These are phyloP conservation scores for Chionodraco myersi DNA, from an alignment of 2,113 vertebrate genomes.

Conservation along the genomic window DNA sequence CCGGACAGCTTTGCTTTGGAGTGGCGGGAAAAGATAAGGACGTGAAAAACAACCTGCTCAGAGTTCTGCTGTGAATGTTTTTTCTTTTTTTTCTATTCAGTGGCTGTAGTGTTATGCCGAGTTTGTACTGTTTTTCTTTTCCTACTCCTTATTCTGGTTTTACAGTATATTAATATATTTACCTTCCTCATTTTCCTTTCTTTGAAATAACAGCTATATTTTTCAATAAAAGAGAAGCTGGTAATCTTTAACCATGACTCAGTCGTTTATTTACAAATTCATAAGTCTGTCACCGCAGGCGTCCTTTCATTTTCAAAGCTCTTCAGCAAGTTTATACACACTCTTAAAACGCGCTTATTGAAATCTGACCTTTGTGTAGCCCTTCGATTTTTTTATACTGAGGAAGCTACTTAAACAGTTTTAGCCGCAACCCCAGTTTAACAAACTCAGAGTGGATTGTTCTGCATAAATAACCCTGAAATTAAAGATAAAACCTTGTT, in stretches of 20 bases:
- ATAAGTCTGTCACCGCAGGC: not conserved
- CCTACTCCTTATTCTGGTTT: constrained; percentile 64
- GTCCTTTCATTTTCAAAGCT: not conserved
- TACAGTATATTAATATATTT: constrained; percentile 82
- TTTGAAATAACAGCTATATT: constrained; percentile 84
- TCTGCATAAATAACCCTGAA: constrained; percentile 40
- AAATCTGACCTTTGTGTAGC: constrained; percentile 46
- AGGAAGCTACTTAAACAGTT: constrained; percentile 36
- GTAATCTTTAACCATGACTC: constrained; percentile 67
- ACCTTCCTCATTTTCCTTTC: constrained; percentile 67
- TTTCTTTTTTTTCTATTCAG: constrained; percentile 30
- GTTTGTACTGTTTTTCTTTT: constrained; percentile 61
- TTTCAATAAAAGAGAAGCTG: constrained; percentile 85
- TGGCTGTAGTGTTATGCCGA: constrained; percentile 60
- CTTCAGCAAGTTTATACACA: not conserved
- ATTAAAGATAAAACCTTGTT: constrained; percentile 21
- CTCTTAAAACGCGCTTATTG: constrained; percentile 23
- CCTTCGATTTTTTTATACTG: constrained; percentile 1
- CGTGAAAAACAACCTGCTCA: constrained; percentile 37
- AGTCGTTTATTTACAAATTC: constrained; percentile 18
- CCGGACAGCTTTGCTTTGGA: constrained; percentile 34
- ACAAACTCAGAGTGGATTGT: constrained; percentile 29
- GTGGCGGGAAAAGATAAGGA: constrained; percentile 40
- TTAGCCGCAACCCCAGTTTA: constrained; percentile 15
- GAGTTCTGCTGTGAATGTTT: constrained; percentile 65